Base-by-base conservation (phyloP, 2,113 vertebrate genomes). In the Malurus cyaneus region DNA sequence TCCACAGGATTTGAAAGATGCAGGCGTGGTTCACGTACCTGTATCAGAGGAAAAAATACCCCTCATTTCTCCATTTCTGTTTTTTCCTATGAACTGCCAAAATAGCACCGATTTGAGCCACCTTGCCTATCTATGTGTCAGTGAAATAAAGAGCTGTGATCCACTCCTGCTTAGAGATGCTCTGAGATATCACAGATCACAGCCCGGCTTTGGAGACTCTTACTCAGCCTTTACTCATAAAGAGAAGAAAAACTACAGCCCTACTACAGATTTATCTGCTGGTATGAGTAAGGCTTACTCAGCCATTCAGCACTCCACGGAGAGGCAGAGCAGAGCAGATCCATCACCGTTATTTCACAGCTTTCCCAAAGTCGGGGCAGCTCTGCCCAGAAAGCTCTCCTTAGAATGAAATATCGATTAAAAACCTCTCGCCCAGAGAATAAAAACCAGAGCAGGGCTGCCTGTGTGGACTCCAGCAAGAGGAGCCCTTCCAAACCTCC, bases 141-240 rank as follows among this genome's bases (percentile, higher is more conserved):
- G 25, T 31, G 73, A 60, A 79, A 42, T n/a, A 13, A 66, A 61
- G 65, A 56, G 44, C 76, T 56, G 59, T 20, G 71, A 52, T 17
- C 56, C 6, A 0, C 32, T n/a, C 8, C 8, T 49, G 57, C 53
- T 36, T 4, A 12, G 80, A 65, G 91, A 26, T 66, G 72, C 53
- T 86, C 39, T 11, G 5, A 71, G 64, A 71, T 32, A 36, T 34
- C 76, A n/a, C 39, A 49, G 72, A 23, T 11, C 44, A 21, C 77
- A 83, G 64, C 50, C 36, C 8, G 39, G 64, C 76, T 87, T 42
- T 13, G 21, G 11, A 54, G 74, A 24, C 86, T 94, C 88, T 97
- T 96, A 96, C 90, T 95, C 95, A 96, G 72, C 90, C 61, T 83
- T 95, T 90, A 88, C 93, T 97, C 92, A 96, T 0, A 39, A 39